These are phyloP conservation scores for Tautogolabrus adspersus DNA, from an alignment of 2,113 vertebrate genomes.

Conservation along the genomic window DNA sequence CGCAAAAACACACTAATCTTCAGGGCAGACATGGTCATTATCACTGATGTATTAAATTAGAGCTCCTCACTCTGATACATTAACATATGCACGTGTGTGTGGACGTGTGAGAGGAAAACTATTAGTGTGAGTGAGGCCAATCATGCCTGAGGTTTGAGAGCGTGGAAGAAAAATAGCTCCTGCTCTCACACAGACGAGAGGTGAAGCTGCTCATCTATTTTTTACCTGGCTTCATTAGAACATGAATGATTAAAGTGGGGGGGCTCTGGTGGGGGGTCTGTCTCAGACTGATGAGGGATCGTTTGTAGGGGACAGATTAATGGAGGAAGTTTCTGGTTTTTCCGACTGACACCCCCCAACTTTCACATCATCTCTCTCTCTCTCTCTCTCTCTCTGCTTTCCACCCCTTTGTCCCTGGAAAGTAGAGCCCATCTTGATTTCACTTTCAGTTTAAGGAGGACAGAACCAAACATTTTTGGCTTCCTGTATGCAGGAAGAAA, in stretches of 20 bases:
- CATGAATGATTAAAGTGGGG: conserved; percentile 73
- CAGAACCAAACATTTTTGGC: background rate
- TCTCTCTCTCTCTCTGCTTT: background rate
- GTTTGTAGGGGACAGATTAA: conserved; percentile 12
- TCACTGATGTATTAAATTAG: conserved; percentile 57
- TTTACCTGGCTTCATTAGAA: conserved; percentile 58
- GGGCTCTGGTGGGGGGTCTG: conserved; percentile 16
- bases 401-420: background rate
- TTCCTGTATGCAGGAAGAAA: background rate
- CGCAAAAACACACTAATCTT: conserved; percentile 44
- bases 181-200: background rate
- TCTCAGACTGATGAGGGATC: conserved; percentile 23
- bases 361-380: background rate
- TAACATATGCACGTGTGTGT: conserved; percentile 19
- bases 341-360: background rate
- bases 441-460: conserved; percentile 7
- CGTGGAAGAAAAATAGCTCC: background rate
- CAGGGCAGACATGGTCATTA: conserved; percentile 50
- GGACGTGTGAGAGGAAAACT: background rate
- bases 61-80: conserved; percentile 31
- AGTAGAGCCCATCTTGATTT: background rate
- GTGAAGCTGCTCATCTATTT: conserved; percentile 62
- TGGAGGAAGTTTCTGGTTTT: conserved; percentile 24
- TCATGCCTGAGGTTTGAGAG: conserved; percentile 6
- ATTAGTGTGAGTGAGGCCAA: background rate